Conservation (phyloP, 2,888 invertebrate genomes). For the Fissipunctia ypsillon region DNA sequence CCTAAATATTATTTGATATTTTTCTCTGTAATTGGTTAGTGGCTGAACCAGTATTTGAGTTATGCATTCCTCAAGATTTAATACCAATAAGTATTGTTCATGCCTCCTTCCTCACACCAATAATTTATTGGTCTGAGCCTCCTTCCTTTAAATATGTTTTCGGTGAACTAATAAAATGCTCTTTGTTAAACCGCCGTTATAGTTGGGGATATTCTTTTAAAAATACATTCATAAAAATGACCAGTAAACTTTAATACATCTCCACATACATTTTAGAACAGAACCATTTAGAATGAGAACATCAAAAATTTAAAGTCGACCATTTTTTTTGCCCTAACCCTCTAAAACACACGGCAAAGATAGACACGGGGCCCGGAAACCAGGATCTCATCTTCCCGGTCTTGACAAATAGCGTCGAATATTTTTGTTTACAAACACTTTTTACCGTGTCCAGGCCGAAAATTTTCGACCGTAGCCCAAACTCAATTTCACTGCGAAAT, state of each 20-base stretch:
- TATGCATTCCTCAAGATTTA: constrained; percentile 40
- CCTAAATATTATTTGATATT: constrained; percentile 74
- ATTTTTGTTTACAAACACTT: constrained; percentile 76
- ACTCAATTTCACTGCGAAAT: constrained; percentile 87
- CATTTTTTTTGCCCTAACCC: constrained; percentile 61
- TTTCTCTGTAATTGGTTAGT: constrained; percentile 66
- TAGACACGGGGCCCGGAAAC: constrained; percentile 62
- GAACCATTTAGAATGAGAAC: constrained; percentile 14
- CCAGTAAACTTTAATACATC: neutral
- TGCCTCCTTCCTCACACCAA: constrained; percentile 30
- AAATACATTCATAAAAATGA: neutral
- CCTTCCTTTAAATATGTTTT: constrained; percentile 16
- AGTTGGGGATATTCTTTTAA: neutral
- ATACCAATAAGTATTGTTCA: constrained; percentile 43
- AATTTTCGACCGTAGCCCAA: constrained; percentile 79
- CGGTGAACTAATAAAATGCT: constrained; percentile 16
- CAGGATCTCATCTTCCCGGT: constrained; percentile 65
- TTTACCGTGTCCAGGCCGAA: constrained; percentile 69
- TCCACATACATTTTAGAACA: neutral
- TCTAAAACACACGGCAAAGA: constrained; percentile 58
- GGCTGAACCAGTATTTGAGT: constrained; percentile 44
- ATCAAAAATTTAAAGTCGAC: constrained; percentile 40
- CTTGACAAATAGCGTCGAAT: constrained; percentile 69
- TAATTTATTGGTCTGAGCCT: too few species aligned
- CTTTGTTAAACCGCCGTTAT: constrained; percentile 7